A percentile compares a stretch with the other conserved stretches of the same genome.
phyloP scores from a whole-genome alignment of 2,888 invertebrate genomes.

The Agriopis aurantiaria region DNA sequence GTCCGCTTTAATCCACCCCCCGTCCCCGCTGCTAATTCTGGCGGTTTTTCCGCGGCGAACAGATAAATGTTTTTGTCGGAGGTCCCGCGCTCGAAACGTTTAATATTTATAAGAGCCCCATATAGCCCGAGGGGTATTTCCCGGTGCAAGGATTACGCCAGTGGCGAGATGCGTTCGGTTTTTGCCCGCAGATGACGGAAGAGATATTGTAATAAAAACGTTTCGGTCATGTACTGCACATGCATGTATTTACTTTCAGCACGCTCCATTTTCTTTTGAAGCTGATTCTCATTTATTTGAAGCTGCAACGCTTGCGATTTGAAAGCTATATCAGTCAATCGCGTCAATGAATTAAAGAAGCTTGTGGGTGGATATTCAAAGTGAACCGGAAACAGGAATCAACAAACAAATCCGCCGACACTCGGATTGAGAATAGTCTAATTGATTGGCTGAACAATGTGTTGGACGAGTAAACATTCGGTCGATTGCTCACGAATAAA shows the following conservation, averaged over 20 bases:
- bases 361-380: constrained; percentile 37
- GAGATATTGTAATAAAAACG: constrained; percentile 68
- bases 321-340: constrained; percentile 17
- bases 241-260: constrained; percentile 46
- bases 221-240: constrained; percentile 52
- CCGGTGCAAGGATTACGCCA: constrained; percentile 74
- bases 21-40: constrained; percentile 82
- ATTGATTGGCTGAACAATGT: constrained; percentile 62
- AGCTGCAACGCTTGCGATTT: background rate
- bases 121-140: constrained; percentile 73
- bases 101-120: constrained; percentile 83
- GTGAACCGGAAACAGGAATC: constrained; percentile 37
- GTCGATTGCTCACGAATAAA: constrained; percentile 70
- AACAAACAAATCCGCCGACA: constrained; percentile 39
- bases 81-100: constrained; percentile 72
- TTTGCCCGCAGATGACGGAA: constrained; percentile 66
- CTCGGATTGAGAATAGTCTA: constrained; percentile 54
- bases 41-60: constrained; percentile 83
- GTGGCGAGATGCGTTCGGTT: constrained; percentile 70
- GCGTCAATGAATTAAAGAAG: constrained; percentile 31
- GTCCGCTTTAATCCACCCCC: constrained; percentile 84
- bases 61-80: constrained; percentile 85
- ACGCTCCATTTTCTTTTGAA: constrained; percentile 35
- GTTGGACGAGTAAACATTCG: constrained; percentile 59
- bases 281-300: constrained; percentile 14